Evolutionary conservation across 2,888 invertebrate species (phyloP).

Genomic region (Panzeria rudis): DNA sequence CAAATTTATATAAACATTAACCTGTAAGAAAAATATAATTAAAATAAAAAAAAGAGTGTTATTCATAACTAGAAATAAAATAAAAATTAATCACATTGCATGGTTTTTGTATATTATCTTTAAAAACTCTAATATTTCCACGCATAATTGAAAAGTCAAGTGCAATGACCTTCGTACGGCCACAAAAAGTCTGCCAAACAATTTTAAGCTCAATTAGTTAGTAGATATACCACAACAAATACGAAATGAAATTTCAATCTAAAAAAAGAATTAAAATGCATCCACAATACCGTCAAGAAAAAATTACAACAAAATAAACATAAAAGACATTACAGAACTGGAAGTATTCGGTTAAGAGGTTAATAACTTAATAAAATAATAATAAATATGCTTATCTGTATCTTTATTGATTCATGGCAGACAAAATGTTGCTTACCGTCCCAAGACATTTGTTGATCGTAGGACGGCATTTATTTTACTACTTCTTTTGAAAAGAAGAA

Average conservation of each 20-base stretch:
- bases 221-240: conserved; percentile 18
- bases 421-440: conserved; percentile 14
- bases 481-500: background rate
- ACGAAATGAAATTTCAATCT: background rate
- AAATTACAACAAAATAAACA: conserved; percentile 23
- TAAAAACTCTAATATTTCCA: background rate
- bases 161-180: conserved; percentile 17
- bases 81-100: too few relatives aligned
- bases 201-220: conserved; percentile 10
- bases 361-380: background rate
- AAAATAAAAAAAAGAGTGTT: background rate
- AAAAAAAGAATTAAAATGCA: too few relatives aligned
- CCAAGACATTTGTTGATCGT: background rate
- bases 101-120: too few relatives aligned
- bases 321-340: background rate
- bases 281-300: background rate
- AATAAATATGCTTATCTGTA: background rate
- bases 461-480: conserved; percentile 20
- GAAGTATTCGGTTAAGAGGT: background rate
- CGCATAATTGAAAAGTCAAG: conserved; percentile 21
- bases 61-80: background rate
- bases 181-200: conserved; percentile 16
- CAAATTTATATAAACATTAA: conserved; percentile 79
- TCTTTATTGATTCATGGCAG: conserved; percentile 22
- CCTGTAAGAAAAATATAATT: conserved; percentile 71